A percentile compares a stretch with the other conserved stretches of the same genome.
Evolutionary conservation across 2,797 vertebrate genomes (phyloP).

Genomic region (Oreochromis mossambicus): DNA sequence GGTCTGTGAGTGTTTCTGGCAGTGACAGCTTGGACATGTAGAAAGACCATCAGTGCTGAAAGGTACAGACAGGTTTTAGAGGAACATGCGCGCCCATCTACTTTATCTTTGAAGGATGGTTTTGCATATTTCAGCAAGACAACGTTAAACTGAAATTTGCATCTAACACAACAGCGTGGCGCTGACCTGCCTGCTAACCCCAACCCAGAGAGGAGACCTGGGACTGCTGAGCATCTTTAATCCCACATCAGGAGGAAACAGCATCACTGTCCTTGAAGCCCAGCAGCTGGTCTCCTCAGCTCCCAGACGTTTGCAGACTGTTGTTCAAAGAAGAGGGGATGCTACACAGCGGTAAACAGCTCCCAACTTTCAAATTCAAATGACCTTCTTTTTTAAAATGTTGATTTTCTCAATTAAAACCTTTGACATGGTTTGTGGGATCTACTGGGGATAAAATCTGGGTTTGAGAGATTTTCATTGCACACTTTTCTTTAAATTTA

Average conservation of each 20-base stretch:
- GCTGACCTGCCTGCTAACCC: neutral
- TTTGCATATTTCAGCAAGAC: neutral
- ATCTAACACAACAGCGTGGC: neutral
- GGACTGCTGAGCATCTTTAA: neutral
- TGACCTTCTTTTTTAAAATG: neutral
- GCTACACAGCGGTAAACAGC: neutral
- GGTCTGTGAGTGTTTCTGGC: too few species aligned
- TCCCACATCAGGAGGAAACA: neutral
- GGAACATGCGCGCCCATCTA: neutral
- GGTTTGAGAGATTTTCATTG: neutral
- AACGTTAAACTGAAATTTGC: neutral
- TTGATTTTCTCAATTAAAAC: neutral
- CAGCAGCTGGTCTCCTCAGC: neutral
- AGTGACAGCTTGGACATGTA: too few species aligned
- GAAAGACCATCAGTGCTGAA: neutral
- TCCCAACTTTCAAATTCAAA: neutral
- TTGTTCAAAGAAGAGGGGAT: neutral
- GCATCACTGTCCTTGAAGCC: neutral
- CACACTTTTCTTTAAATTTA: neutral
- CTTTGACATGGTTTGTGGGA: neutral
- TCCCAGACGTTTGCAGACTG: neutral
- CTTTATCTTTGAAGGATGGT: neutral
- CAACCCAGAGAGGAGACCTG: neutral
- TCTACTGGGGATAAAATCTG: neutral
- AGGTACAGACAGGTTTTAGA: neutral